Percentiles rank a stretch among this genome's conserved stretches.
Evolutionary conservation across 2,113 vertebrate genomes (phyloP).

Genomic region (Prionailurus viverrinus): DNA sequence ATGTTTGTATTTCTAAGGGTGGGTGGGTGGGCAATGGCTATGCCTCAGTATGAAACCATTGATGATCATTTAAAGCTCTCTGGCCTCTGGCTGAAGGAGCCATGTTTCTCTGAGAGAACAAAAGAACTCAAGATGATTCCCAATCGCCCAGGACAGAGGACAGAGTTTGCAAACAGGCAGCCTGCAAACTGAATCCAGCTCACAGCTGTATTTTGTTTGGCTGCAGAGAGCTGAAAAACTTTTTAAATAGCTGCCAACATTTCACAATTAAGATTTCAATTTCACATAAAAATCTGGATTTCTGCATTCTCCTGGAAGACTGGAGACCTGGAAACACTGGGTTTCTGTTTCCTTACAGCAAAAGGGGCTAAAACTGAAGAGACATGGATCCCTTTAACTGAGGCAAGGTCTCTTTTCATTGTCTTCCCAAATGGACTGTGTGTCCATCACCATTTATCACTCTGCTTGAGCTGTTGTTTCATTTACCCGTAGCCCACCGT

Average conservation of each 20-base stretch:
- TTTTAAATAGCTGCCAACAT: constrained; percentile 69
- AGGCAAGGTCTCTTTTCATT: background rate
- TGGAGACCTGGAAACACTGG: background rate
- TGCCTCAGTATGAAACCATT: background rate
- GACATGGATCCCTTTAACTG: background rate
- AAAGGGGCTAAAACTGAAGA: background rate
- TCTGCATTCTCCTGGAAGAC: constrained; percentile 47
- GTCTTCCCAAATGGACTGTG: too few species aligned
- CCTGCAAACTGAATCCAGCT: background rate
- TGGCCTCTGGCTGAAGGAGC: constrained; percentile 45
- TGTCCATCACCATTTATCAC: background rate
- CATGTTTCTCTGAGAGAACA: constrained; percentile 75
- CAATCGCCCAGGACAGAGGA: constrained; percentile 23
- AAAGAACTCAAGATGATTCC: constrained; percentile 58
- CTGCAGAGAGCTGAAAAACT: constrained; percentile 67
- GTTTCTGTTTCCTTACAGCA: background rate
- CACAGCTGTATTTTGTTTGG: constrained; percentile 82
- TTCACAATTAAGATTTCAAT: constrained; percentile 70
- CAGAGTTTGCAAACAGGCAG: constrained; percentile 56
- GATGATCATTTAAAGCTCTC: constrained; percentile 31
- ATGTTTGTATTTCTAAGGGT: constrained; percentile 44
- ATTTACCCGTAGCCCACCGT: background rate
- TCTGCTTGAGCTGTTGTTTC: background rate
- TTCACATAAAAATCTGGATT: constrained; percentile 67
- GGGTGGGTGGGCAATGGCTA: background rate